phyloP scores from a whole-genome alignment of 2,113 vertebrate genomes.

The Syngnathus scovelli region DNA sequence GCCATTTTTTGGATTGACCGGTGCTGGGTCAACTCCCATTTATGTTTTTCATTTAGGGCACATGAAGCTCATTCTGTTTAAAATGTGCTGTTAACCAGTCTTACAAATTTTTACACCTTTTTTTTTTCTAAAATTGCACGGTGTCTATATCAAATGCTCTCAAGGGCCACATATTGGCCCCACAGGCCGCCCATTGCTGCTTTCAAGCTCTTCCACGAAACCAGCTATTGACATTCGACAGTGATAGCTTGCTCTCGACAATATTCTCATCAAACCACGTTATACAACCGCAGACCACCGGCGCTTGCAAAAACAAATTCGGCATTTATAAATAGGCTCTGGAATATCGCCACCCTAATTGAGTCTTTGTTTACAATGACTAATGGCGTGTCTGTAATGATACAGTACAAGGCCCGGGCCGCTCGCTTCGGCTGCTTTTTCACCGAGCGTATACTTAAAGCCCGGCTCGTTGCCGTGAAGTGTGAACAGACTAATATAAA shows the following conservation, averaged over 20 bases:
- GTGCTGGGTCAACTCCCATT: not conserved
- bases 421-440: not conserved
- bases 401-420: slow-evolving; percentile 8
- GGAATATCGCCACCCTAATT: slow-evolving; percentile 32
- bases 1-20: not conserved
- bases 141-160: not conserved
- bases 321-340: slow-evolving; percentile 18
- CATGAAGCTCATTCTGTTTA: no score
- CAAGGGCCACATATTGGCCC: not conserved
- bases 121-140: not conserved
- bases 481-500: slow-evolving; percentile 1
- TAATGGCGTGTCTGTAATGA: slow-evolving; percentile 27
- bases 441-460: not conserved
- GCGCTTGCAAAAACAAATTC: slow-evolving; percentile 39
- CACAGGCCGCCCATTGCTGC: not conserved
- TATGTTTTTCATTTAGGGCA: no score
- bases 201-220: not conserved
- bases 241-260: slow-evolving; percentile 8
- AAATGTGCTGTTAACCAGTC: no score
- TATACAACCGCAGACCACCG: slow-evolving; percentile 26
- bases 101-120: not conserved
- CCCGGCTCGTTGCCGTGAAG: not conserved
- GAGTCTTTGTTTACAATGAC: slow-evolving; percentile 37
- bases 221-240: slow-evolving; percentile 4
- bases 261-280: slow-evolving; percentile 22